These are phyloP conservation scores for Bubalus kerabau DNA, from an alignment of 2,113 vertebrate genomes.

Conservation along the genomic window DNA sequence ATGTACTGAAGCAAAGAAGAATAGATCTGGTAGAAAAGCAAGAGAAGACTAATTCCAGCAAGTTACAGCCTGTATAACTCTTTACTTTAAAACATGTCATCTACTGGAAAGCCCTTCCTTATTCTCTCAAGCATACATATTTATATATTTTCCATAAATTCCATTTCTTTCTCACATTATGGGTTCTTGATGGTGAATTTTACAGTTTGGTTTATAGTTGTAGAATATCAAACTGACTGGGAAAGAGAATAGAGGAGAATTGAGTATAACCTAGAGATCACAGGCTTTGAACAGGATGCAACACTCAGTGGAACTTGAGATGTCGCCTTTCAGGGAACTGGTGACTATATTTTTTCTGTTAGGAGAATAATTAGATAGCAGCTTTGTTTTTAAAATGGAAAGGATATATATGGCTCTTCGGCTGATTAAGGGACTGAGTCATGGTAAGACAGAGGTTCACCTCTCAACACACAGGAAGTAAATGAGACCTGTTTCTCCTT, in stretches of 20 bases:
- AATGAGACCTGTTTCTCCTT: not conserved
- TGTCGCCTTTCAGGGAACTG: not conserved
- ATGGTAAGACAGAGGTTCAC: not conserved
- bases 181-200: not conserved
- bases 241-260: not conserved
- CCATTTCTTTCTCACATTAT: not conserved
- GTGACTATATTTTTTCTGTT: not conserved
- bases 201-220: not conserved
- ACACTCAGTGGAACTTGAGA: not conserved
- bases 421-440: not conserved
- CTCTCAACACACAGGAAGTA: not conserved
- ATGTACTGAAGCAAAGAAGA: not conserved
- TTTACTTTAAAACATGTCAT: not conserved
- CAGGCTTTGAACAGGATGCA: not conserved
- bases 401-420: not conserved
- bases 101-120: not conserved
- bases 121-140: not conserved
- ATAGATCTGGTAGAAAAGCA: not conserved
- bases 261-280: not conserved
- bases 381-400: not conserved
- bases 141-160: not conserved
- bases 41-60: not conserved
- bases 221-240: not conserved
- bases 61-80: not conserved
- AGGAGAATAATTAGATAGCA: too few relatives aligned